A percentile compares a stretch with the other conserved stretches of the same genome.
Conservation (phyloP, 1,140 invertebrate genomes). For the Venturia canescens region DNA sequence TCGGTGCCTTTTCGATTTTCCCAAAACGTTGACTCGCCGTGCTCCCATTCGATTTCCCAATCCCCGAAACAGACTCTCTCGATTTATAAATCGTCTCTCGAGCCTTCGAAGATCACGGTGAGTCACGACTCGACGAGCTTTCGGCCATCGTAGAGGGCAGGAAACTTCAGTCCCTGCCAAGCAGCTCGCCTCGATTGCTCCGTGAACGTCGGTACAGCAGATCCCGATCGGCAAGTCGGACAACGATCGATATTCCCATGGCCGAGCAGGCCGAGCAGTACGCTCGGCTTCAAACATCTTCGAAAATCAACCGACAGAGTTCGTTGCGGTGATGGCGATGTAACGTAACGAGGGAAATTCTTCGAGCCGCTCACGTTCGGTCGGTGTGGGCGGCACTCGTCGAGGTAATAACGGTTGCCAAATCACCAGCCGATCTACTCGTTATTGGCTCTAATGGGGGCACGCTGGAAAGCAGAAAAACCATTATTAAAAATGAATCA, state of each 20-base stretch:
- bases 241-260: constrained; percentile 18
- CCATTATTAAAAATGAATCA: constrained; percentile 21
- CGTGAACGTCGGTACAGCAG: constrained; percentile 55
- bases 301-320: constrained; percentile 22
- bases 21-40: no score
- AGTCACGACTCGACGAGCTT: not conserved
- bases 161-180: constrained; percentile 28
- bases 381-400: constrained; percentile 66
- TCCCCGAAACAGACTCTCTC: no score
- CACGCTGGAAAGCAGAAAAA: constrained; percentile 69
- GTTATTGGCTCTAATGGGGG: constrained; percentile 73
- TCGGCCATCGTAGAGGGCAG: constrained; percentile 3
- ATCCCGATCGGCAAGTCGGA: constrained; percentile 54
- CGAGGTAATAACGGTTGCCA: constrained; percentile 69
- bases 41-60: not conserved
- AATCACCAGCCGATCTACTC: constrained; percentile 66
- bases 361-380: constrained; percentile 58
- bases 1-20: no score
- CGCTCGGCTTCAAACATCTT: not conserved
- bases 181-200: not conserved
- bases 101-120: not conserved
- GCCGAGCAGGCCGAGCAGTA: no score
- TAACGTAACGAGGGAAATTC: not conserved
- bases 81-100: not conserved
- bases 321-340: not conserved